phyloP scores from a whole-genome alignment of 2,113 vertebrate genomes.

The Dryoscopus gambensis region DNA sequence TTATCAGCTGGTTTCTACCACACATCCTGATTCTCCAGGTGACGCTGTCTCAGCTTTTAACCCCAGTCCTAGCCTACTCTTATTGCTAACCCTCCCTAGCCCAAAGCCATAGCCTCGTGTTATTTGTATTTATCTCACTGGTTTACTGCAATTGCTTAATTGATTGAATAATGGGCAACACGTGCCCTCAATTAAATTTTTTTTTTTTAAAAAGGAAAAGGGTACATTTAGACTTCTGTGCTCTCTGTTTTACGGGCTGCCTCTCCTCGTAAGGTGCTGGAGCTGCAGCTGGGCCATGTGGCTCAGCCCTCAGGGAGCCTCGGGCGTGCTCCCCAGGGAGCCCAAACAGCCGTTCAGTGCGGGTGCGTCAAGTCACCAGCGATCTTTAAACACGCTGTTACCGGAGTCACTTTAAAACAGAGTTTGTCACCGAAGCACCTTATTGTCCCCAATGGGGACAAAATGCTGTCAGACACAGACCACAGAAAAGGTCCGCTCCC shows the following conservation, averaged over 20 bases:
- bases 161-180: background rate
- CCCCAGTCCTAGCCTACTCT: background rate
- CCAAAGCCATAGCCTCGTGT: accelerated
- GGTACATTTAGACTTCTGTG: background rate
- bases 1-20: background rate
- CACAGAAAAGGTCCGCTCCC: background rate
- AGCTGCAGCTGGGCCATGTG: background rate
- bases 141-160: background rate
- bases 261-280: background rate
- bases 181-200: background rate
- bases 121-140: background rate
- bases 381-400: no score
- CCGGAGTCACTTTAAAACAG: no score
- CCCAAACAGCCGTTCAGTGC: background rate
- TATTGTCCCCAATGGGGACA: background rate
- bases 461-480: background rate
- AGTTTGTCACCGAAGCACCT: background rate
- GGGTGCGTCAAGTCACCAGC: background rate
- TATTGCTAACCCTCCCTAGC: background rate
- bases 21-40: no score
- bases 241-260: background rate
- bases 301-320: background rate
- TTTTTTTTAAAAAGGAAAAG: no score
- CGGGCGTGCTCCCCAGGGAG: background rate
- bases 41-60: background rate